Base-by-base conservation (phyloP, 1,140 invertebrate genomes). In the Drosophila novamexicana region DNA sequence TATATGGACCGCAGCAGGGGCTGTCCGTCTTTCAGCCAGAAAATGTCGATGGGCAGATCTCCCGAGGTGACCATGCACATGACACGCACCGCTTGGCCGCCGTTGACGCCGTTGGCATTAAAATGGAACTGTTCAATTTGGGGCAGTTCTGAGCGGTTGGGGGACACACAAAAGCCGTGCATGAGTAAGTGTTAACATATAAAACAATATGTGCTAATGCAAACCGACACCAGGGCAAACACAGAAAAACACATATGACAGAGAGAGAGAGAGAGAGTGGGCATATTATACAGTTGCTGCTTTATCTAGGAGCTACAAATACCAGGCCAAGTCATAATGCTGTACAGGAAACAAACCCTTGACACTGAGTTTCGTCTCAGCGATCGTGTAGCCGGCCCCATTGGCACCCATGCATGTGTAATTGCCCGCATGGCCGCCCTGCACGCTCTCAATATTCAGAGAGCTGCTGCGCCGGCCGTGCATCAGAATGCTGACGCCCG, bases 381-480 rank as follows among this genome's bases (percentile, higher is more conserved):
- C 93, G 64, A 91, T 93, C 62, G 94, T 94, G 53, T 93, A 93
- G 79, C 97, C 97, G 67, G 97, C 97, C 71, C 93, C 93, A 93
- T 98, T 97, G 83, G 94, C 94, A 22, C 95, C 96, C 68, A 94
- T 94, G 92, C 95, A 96, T 77, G 94, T 94, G 91, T 95, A 96
- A 64, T 94, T 93, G 47, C 95, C 95, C 32, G 94, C 94, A 91
- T 96, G 95, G 81, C 93, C 93, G 49, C 94, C 95, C 73, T 94
- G 93, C 57, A 97, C 94, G 39, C 94, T 94, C 72, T 96, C 95
- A 91, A 97, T 97, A 81, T 94, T 96, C 66, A 97, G 93, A 79
- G 96, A 95, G 91, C 95, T 96, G 93, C 95, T 95, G 68, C 94
- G 91, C 44, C 68, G 70, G n/a, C 91, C 86, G 67, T 88, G 79